Evolutionary conservation across 2,797 vertebrate genomes (phyloP).

Genomic region (Oryzias sinensis): DNA sequence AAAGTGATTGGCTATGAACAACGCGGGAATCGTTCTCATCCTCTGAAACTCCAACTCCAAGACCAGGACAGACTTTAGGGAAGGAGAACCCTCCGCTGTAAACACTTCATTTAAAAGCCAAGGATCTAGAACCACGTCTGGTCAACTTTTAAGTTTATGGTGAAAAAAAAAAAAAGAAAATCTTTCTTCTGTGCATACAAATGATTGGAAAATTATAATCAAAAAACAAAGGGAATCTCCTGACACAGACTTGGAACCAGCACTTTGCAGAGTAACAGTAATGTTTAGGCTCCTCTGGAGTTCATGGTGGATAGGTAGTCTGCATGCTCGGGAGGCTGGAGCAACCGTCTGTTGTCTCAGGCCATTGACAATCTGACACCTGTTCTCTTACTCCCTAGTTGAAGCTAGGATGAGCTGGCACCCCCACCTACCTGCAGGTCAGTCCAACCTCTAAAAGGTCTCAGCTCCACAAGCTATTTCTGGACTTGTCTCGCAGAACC

Average conservation of each 20-base stretch:
- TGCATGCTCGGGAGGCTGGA: constrained; percentile 69
- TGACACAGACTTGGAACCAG: constrained; percentile 24
- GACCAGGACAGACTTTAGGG: constrained; percentile 23
- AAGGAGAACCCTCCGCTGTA: constrained; percentile 47
- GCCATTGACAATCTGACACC: constrained; percentile 49
- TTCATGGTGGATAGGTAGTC: constrained; percentile 47
- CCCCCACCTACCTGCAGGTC: constrained; percentile 3
- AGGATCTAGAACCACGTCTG: constrained; percentile 16
- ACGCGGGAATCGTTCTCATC: constrained; percentile 21
- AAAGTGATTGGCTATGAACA: constrained; percentile 30
- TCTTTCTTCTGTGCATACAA: constrained; percentile 25
- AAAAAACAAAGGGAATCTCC: constrained; percentile 23
- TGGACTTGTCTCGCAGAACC: constrained; percentile 25
- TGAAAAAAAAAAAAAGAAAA: constrained; percentile 1
- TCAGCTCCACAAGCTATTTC: constrained; percentile 7
- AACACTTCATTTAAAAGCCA: constrained; percentile 49
- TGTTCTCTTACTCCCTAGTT: constrained; percentile 13
- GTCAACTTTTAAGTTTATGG: constrained; percentile 21
- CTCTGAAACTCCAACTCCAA: constrained; percentile 22
- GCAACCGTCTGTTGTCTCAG: constrained; percentile 48
- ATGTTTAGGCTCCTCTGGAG: constrained; percentile 18
- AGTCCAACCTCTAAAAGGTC: constrained; percentile 11
- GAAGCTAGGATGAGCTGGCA: constrained; percentile 5
- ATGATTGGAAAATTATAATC: constrained; percentile 22
- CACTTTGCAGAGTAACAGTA: constrained; percentile 26